Percentiles rank a stretch among this genome's conserved stretches.
Evolutionary conservation across 2,888 invertebrate species (phyloP).

Genomic region (Aleiodes testaceus): DNA sequence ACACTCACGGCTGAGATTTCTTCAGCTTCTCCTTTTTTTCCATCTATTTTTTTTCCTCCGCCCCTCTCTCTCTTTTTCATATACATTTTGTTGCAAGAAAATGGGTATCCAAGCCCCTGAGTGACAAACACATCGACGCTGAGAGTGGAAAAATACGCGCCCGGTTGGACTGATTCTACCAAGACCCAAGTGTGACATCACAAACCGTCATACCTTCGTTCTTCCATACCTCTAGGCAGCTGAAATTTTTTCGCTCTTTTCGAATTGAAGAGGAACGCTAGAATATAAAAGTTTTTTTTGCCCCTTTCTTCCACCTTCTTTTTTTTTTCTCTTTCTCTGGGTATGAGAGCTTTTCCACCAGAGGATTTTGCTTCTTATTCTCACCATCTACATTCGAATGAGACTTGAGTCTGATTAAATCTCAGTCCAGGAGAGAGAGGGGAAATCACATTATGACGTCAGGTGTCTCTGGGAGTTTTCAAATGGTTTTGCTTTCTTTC

Average conservation of each 20-base stretch:
- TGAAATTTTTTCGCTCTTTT: conserved; percentile 13
- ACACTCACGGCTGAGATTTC: conserved; percentile 45
- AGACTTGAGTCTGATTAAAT: conserved; percentile 24
- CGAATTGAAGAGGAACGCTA: conserved; percentile 10
- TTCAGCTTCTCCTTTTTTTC: conserved; percentile 44
- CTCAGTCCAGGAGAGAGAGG: neutral
- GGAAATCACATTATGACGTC: conserved; percentile 9
- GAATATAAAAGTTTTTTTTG: neutral
- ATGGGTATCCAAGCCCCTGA: conserved; percentile 8
- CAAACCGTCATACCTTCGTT: conserved; percentile 15
- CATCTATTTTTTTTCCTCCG: conserved; percentile 11
- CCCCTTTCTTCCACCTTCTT: too few species aligned
- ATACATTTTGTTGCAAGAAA: conserved; percentile 26
- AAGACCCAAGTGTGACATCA: conserved; percentile 24
- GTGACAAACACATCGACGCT: conserved; percentile 38
- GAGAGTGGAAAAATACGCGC: conserved; percentile 28
- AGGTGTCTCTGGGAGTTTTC: neutral
- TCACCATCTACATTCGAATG: conserved; percentile 8
- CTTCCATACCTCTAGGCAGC: conserved; percentile 21
- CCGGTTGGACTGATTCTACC: conserved; percentile 48
- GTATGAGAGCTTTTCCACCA: conserved; percentile 3
- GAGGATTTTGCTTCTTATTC: conserved; percentile 9
- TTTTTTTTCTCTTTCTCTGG: too few species aligned
- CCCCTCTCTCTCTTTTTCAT: conserved; percentile 22
- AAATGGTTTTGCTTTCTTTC: conserved; percentile 1